Conservation (phyloP, 37 sponge, comb jelly and placozoan genomes). For the Beroe forskalii region DNA sequence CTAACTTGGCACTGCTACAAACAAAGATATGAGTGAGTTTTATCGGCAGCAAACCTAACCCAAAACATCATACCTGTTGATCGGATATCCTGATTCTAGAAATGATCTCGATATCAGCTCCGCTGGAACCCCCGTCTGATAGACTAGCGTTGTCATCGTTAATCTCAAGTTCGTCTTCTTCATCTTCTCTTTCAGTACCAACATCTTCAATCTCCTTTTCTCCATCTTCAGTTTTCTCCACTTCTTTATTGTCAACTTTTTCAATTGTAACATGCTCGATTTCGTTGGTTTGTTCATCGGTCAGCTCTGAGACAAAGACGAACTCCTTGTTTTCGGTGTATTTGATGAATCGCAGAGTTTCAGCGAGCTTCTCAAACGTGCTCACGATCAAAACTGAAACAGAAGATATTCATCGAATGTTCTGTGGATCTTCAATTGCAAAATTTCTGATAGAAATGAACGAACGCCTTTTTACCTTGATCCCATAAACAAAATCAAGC, state of each 20-base stretch:
- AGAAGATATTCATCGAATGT: no score
- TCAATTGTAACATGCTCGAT: not conserved
- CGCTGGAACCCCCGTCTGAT: not conserved
- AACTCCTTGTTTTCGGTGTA: not conserved
- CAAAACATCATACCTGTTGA: not conserved
- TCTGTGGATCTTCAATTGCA: no score
- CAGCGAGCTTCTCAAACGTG: conserved; percentile 17
- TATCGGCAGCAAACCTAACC: no score
- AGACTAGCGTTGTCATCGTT: not conserved
- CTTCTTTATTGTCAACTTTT: not conserved
- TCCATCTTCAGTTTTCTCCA: not conserved
- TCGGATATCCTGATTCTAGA: not conserved
- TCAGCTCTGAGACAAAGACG: not conserved
- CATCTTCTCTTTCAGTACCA: not conserved
- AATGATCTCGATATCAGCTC: not conserved
- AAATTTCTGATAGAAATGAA: no score
- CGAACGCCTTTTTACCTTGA: no score
- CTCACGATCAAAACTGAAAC: conserved; percentile 52
- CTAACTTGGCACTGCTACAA: no score
- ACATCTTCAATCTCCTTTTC: not conserved
- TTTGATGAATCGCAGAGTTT: not conserved
- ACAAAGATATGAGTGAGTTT: no score
- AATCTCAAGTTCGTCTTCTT: not conserved
- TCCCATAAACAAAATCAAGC: no score
- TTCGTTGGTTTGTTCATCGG: not conserved